Evolutionary conservation across 2,113 vertebrate species (phyloP).

Genomic region (Rhadina sibilatrix): DNA sequence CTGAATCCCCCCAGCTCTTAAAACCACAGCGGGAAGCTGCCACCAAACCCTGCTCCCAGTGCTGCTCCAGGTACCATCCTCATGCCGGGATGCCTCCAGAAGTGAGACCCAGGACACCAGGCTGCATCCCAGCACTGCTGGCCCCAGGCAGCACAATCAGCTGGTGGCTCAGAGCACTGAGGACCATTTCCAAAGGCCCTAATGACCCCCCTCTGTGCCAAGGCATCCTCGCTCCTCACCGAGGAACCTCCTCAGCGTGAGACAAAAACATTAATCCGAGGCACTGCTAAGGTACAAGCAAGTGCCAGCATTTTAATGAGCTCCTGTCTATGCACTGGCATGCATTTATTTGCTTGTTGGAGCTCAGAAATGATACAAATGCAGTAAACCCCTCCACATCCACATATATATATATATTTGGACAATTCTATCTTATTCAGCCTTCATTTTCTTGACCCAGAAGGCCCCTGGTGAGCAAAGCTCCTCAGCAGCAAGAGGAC

Average conservation of each 20-base stretch:
- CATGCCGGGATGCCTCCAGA: background rate
- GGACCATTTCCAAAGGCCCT: background rate
- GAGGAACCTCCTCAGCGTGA: background rate
- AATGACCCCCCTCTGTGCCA: background rate
- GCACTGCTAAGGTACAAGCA: background rate
- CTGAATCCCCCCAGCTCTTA: background rate
- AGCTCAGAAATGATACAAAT: slow-evolving; percentile 56
- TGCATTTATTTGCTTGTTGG: slow-evolving; percentile 49
- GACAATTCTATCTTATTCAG: slow-evolving; percentile 14
- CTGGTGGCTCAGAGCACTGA: background rate
- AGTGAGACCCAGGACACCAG: rapidly evolving
- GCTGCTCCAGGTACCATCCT: background rate
- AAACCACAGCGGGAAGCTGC: background rate
- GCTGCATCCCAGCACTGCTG: background rate
- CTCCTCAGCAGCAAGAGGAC: background rate
- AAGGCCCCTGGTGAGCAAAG: background rate
- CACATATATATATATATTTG: background rate
- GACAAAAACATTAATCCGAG: slow-evolving; percentile 31
- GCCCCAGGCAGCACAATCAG: background rate
- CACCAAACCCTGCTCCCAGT: rapidly evolving
- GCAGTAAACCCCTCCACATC: slow-evolving; percentile 44
- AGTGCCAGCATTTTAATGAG: slow-evolving; percentile 44
- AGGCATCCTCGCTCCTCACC: background rate
- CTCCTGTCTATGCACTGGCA: background rate
- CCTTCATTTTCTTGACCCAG: slow-evolving; percentile 15